phyloP scores from a whole-genome alignment of 2,113 vertebrate species.

The Pedionomus torquatus region DNA sequence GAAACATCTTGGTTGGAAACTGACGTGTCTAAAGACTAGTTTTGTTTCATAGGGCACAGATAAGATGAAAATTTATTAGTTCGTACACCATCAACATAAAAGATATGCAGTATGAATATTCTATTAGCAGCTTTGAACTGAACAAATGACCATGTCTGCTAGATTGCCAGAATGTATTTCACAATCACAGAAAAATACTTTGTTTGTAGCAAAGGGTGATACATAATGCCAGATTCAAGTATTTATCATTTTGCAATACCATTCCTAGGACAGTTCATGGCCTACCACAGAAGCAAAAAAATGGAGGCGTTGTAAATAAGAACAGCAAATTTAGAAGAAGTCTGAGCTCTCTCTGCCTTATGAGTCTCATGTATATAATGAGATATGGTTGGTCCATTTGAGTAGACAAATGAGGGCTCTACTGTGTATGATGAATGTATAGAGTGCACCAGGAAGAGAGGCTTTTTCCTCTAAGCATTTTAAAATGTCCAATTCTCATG shows the following conservation, averaged over 20 bases:
- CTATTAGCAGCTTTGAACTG: not conserved
- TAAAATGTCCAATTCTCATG: not conserved
- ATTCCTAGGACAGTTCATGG: not conserved
- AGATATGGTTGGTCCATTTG: not conserved
- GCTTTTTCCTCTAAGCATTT: not conserved
- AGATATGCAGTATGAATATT: not conserved
- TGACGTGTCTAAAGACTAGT: not conserved
- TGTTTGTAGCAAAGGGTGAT: not conserved
- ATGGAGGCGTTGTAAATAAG: not conserved
- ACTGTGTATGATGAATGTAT: not conserved
- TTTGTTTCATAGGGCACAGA: not conserved
- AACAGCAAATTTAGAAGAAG: not conserved
- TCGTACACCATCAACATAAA: not conserved
- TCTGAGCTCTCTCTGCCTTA: not conserved
- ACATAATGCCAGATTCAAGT: not conserved
- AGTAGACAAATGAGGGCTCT: not conserved
- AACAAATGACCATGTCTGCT: not conserved
- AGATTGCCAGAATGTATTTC: not conserved
- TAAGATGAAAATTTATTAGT: constrained; percentile 4
- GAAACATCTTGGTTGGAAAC: not conserved
- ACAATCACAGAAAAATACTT: not conserved
- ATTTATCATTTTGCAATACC: constrained; percentile 31
- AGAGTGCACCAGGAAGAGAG: not conserved
- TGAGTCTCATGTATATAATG: not conserved
- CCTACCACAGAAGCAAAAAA: not conserved